Evolutionary conservation across 2,797 vertebrate species (phyloP).

Genomic region (Peromyscus eremicus): DNA sequence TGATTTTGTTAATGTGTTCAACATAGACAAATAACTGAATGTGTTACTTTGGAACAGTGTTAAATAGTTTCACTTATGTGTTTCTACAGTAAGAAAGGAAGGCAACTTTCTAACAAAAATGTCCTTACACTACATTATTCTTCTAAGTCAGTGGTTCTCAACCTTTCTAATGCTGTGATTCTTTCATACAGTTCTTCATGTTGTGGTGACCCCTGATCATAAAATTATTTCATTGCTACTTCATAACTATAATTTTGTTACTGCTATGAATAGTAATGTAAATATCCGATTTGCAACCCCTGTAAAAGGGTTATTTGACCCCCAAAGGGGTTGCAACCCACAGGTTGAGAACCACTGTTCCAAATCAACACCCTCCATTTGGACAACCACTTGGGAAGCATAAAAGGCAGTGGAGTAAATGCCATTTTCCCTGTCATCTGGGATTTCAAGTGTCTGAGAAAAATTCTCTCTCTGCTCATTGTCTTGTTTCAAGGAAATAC

Average conservation of each 20-base stretch:
- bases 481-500: conserved; percentile 42
- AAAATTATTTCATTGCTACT: background rate
- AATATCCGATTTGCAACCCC: background rate
- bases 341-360: background rate
- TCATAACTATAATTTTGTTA: background rate
- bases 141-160: conserved; percentile 10
- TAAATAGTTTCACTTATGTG: background rate
- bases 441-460: conserved; percentile 31
- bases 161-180: background rate
- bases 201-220: background rate
- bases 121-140: background rate
- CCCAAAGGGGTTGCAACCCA: background rate
- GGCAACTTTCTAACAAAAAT: background rate
- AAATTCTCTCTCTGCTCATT: conserved; percentile 19
- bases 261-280: background rate
- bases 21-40: background rate
- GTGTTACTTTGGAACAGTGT: background rate
- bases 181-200: background rate
- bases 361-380: background rate
- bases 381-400: background rate
- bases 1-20: background rate
- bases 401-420: background rate
- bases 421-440: background rate
- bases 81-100: conserved; percentile 1
- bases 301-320: no score